Evolutionary conservation across 1,140 invertebrate species (phyloP), one percentile per base, ranked within the genome.

Genomic region (Cepaea nemoralis): DNA sequence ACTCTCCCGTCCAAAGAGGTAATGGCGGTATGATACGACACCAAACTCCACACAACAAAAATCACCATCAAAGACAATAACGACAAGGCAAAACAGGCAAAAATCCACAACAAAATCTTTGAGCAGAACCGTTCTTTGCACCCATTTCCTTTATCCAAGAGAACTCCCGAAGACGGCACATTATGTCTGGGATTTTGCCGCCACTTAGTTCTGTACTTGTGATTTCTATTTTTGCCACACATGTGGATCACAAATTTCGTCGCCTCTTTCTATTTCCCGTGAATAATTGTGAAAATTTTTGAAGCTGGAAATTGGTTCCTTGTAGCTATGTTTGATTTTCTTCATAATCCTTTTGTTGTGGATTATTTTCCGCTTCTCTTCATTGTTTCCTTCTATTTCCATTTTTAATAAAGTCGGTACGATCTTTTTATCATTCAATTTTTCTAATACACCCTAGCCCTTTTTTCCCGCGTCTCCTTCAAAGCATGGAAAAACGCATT

Each of bases 21-120:
- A 1, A 79, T 69, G 5, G 77, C 42, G 14, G 35, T 55, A 24
- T 79, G 33, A 48, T 73, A 80, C 24, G 70, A 50, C 40, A 73
- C 67, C 31, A 80, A 48, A 16, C 48, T 73, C 69, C 67, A 80
- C 6, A 74, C 67, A 0, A 80, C 19, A n/a, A 80, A 80, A 31
- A 73, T 39, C 31, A 73, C 33, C 33, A 80, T 27, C 10, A 80
- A 35, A 22, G 48, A 71, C 67, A 80, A 22, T 31, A 80, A 66
- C 33, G 70, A 59, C 31, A 80, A 42, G 31, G 70, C 69, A 27
- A 80, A 74, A 59, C 80, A 75, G 6, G 69, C 50, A 24, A 45
- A 75, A 42, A 75, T 78, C 67, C 67, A 78, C 48, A 45, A 19
- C 0, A 55, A 1, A 31, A 71, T 78, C 50, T 74, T 77, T 78